phyloP scores from a whole-genome alignment of 2,888 invertebrate genomes.

The Pecten maximus region DNA sequence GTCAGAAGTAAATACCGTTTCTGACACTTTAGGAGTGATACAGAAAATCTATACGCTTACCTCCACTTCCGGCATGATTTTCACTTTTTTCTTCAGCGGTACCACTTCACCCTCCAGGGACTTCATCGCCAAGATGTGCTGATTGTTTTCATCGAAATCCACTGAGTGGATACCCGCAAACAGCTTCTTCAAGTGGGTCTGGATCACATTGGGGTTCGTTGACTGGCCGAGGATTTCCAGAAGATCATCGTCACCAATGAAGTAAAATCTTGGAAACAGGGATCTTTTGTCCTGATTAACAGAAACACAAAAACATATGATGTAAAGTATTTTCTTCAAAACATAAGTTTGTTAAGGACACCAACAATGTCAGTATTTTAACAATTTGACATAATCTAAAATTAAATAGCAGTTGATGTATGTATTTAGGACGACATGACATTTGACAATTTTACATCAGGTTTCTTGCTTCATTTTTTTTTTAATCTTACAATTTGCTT shows the following conservation, averaged over 20 bases:
- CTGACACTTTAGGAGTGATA: neutral
- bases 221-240: constrained; percentile 97
- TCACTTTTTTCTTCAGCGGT: constrained; percentile 87
- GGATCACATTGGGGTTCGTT: constrained; percentile 93
- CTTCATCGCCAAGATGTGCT: constrained; percentile 88
- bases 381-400: too few relatives aligned
- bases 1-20: too few relatives aligned
- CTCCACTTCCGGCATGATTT: constrained; percentile 90
- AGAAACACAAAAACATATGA: constrained; percentile 33
- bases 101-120: constrained; percentile 90
- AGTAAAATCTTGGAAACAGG: constrained; percentile 97
- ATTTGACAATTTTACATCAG: too few relatives aligned
- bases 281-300: constrained; percentile 92
- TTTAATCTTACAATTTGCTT: too few relatives aligned
- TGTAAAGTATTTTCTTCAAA: constrained; percentile 91
- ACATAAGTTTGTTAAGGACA: too few relatives aligned
- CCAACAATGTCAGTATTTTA: too few relatives aligned
- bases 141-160: constrained; percentile 86
- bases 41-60: constrained; percentile 82
- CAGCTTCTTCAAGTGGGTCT: constrained; percentile 96
- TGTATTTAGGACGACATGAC: too few relatives aligned
- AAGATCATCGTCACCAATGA: constrained; percentile 98
- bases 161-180: constrained; percentile 89
- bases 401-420: too few relatives aligned
- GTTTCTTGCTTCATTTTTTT: too few relatives aligned